These are phyloP conservation scores for Tokudaia muenninki DNA, from an alignment of 2,797 vertebrate species.

Conservation along the genomic window DNA sequence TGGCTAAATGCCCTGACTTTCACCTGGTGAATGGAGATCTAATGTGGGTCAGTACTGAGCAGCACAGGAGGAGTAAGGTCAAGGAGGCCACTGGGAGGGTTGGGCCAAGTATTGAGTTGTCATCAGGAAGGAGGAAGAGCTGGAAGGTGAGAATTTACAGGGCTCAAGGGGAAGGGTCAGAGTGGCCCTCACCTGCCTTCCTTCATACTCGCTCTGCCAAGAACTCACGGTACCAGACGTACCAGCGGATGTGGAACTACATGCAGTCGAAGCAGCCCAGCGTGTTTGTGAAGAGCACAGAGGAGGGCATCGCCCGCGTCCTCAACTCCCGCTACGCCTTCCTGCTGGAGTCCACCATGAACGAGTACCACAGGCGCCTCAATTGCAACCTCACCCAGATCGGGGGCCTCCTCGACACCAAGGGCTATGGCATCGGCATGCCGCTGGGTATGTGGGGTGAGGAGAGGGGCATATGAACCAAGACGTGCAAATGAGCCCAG, in stretches of 20 bases:
- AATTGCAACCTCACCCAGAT: conserved; percentile 97
- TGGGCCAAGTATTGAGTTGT: neutral
- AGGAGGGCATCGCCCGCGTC: conserved; percentile 94
- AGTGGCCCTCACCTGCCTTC: neutral
- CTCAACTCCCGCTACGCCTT: conserved; percentile 96
- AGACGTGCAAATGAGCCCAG: too few relatives aligned
- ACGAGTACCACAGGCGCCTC: conserved; percentile 94
- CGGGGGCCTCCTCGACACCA: conserved; percentile 94
- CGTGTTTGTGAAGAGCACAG: conserved; percentile 96
- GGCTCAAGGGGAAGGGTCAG: neutral
- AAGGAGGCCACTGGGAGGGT: neutral
- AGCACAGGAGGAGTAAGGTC: neutral
- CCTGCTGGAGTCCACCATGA: conserved; percentile 96
- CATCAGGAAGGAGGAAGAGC: neutral
- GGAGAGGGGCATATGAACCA: neutral
- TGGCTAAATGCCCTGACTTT: neutral
- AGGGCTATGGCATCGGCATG: conserved; percentile 96
- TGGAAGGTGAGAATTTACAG: neutral
- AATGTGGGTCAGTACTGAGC: neutral
- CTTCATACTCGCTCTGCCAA: conserved; percentile 69
- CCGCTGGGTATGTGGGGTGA: conserved; percentile 93
- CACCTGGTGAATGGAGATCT: neutral
- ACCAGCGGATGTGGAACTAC: conserved; percentile 98
- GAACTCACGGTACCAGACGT: conserved; percentile 95
- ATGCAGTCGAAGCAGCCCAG: conserved; percentile 96